These are phyloP conservation scores for Palythoa caribaeorum DNA, from an alignment of 92 coral and sea anemone species.

Conservation along the genomic window DNA sequence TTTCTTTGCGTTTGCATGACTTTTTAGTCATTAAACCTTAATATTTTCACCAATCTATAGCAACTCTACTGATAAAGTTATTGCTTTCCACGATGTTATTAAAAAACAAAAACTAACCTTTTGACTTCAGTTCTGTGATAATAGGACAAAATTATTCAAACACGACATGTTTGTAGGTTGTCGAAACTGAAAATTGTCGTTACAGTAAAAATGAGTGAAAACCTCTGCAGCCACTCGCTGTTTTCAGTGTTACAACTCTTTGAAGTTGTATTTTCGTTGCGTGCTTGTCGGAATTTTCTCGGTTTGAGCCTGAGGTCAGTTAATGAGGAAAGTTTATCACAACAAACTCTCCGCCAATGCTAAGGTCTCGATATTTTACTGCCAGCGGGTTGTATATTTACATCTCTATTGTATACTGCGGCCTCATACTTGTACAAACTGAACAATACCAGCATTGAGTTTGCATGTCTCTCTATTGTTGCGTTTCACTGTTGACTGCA, in stretches of 20 bases:
- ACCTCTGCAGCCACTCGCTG: not conserved
- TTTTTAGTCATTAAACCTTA: not conserved
- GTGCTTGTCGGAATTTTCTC: slow-evolving; percentile 15
- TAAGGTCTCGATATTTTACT: not conserved
- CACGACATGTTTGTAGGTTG: not conserved
- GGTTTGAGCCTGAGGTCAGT: slow-evolving; percentile 15
- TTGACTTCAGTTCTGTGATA: slow-evolving; percentile 6
- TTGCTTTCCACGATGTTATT: slow-evolving; percentile 15
- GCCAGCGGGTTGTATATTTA: slow-evolving; percentile 1
- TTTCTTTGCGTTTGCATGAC: slow-evolving; percentile 23
- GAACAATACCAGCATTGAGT: not conserved
- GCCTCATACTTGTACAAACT: not conserved
- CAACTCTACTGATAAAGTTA: not conserved
- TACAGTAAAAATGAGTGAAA: not conserved
- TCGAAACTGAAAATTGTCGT: not conserved
- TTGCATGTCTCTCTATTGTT: not conserved
- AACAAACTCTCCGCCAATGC: slow-evolving; percentile 10
- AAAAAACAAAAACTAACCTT: slow-evolving; percentile 25
- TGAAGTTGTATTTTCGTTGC: not conserved
- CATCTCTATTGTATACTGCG: not conserved
- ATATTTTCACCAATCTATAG: not conserved
- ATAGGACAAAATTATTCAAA: not conserved
- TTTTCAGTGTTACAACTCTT: not conserved
- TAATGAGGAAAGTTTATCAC: slow-evolving; percentile 14
- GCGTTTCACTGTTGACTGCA: not conserved